Conservation (phyloP, 1,140 invertebrate species). For the Zaprionus africanus region DNA sequence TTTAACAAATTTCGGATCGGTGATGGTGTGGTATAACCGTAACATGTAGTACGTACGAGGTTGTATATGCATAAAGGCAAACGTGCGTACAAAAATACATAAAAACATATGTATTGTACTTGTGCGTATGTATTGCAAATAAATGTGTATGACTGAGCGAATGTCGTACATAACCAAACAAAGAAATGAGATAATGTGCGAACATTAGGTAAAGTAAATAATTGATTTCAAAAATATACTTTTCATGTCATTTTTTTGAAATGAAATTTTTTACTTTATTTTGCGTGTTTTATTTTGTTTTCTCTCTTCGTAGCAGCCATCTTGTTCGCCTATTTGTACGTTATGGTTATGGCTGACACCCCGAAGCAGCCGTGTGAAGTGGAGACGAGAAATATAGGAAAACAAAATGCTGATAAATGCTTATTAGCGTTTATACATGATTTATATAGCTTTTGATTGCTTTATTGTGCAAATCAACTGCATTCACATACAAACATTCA, state of each 20-base stretch:
- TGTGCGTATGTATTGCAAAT: constrained; percentile 15
- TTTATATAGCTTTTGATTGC: constrained; percentile 31
- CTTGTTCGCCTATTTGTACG: constrained; percentile 29
- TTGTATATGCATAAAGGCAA: constrained; percentile 3
- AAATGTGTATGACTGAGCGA: constrained; percentile 34
- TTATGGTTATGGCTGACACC: constrained; percentile 45
- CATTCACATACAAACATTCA: neutral
- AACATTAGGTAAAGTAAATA: constrained; percentile 73
- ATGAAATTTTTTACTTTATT: constrained; percentile 78
- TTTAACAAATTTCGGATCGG: constrained; percentile 52
- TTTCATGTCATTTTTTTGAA: constrained; percentile 53
- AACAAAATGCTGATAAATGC: constrained; percentile 37
- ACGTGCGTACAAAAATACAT: constrained; percentile 10
- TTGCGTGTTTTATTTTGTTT: constrained; percentile 61
- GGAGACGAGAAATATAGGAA: constrained; percentile 34
- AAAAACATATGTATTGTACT: neutral
- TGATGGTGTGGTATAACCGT: constrained; percentile 61
- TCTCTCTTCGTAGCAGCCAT: constrained; percentile 59
- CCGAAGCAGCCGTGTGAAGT: constrained; percentile 21
- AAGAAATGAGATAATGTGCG: constrained; percentile 37
- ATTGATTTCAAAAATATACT: constrained; percentile 64
- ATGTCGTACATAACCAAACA: constrained; percentile 43
- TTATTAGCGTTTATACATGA: constrained; percentile 28
- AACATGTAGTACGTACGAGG: constrained; percentile 11
- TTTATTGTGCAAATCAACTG: constrained; percentile 22